Evolutionary conservation across 2,888 invertebrate genomes (phyloP).

Genomic region (Heliconius sara): DNA sequence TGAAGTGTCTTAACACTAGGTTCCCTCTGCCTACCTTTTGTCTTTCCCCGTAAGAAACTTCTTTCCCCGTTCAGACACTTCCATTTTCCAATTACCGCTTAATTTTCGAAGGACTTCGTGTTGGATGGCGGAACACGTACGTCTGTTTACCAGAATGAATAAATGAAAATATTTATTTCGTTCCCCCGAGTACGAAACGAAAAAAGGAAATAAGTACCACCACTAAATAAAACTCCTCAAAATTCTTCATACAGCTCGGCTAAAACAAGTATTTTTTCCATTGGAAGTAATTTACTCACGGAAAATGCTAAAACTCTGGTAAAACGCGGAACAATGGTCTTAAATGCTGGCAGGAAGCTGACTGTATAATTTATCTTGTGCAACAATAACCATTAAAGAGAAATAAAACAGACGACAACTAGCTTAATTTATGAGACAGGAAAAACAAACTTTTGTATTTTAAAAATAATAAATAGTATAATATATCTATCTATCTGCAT

Average conservation of each 20-base stretch:
- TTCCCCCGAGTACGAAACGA: not conserved
- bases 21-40: no score
- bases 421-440: slow-evolving; percentile 25
- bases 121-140: no score
- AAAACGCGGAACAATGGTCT: slow-evolving; percentile 54
- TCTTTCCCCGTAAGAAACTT: not conserved
- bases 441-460: slow-evolving; percentile 7
- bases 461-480: not conserved
- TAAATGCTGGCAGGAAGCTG: slow-evolving; percentile 49
- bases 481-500: no score
- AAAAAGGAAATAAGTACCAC: not conserved
- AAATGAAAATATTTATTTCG: not conserved
- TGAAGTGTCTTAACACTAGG: no score
- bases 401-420: slow-evolving; percentile 38
- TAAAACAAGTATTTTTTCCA: slow-evolving; percentile 31
- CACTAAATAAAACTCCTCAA: not conserved
- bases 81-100: not conserved
- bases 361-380: slow-evolving; percentile 46
- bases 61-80: not conserved
- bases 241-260: not conserved
- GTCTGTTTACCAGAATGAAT: not conserved
- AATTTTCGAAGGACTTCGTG: no score
- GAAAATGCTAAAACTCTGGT: slow-evolving; percentile 51
- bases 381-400: slow-evolving; percentile 50
- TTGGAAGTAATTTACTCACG: slow-evolving; percentile 44